These are phyloP conservation scores for Drosophila ogumai DNA, from an alignment of 1,140 invertebrate genomes.

Conservation along the genomic window DNA sequence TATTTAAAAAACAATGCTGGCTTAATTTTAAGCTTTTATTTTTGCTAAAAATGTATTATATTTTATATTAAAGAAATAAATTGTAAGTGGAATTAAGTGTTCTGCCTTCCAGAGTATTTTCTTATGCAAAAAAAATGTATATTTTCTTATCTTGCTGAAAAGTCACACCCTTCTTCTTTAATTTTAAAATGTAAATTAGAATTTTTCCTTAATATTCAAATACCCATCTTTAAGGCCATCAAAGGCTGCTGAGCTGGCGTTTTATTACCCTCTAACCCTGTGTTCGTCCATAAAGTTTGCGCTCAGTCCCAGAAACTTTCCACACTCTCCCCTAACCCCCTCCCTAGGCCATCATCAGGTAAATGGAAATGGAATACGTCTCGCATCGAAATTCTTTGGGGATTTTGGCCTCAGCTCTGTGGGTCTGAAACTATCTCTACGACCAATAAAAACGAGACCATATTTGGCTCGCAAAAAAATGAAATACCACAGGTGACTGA, in stretches of 20 bases:
- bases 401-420: conserved; percentile 27
- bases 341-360: conserved; percentile 17
- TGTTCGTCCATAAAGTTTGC: conserved; percentile 2
- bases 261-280: conserved; percentile 7
- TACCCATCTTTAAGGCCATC: not conserved
- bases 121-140: too few species aligned
- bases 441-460: conserved; percentile 74
- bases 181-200: not conserved
- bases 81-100: not conserved
- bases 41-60: not conserved
- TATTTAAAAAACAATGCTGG: too few species aligned
- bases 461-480: conserved; percentile 30
- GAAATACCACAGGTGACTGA: conserved; percentile 78
- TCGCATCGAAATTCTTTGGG: conserved; percentile 43
- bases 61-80: fast-evolving
- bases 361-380: conserved; percentile 43
- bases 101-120: too few species aligned
- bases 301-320: conserved; percentile 1
- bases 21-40: not conserved
- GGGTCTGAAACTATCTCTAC: conserved; percentile 56
- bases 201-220: not conserved
- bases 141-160: not conserved
- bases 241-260: conserved; percentile 1
- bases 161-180: not conserved
- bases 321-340: not conserved